Conservation (phyloP, 2,888 invertebrate species). For the Macaria notata region DNA sequence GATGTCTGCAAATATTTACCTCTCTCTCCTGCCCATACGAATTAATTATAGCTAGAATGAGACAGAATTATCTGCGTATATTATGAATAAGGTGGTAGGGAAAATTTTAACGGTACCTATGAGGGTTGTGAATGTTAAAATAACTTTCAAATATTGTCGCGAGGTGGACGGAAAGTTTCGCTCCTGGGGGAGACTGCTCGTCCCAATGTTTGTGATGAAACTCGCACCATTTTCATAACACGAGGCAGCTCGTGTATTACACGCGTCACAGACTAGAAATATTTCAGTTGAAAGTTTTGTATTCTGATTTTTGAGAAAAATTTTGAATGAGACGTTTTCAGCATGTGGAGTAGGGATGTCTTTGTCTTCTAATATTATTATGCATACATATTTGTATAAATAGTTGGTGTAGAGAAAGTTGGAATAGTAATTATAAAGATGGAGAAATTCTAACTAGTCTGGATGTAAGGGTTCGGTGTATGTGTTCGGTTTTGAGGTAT, state of each 20-base stretch:
- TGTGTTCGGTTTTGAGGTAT: too few species aligned
- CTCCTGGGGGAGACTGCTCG: constrained; percentile 74
- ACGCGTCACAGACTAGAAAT: constrained; percentile 17
- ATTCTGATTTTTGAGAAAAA: constrained; percentile 1
- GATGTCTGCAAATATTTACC: constrained; percentile 74
- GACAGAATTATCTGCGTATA: constrained; percentile 57
- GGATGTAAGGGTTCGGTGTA: too few species aligned
- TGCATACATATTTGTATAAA: constrained; percentile 35
- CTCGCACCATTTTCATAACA: constrained; percentile 73
- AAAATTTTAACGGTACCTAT: constrained; percentile 82
- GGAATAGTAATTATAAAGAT: constrained; percentile 58
- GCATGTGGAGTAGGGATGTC: constrained; percentile 3
- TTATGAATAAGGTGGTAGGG: constrained; percentile 80
- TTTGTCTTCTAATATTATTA: background rate
- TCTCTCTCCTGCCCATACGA: constrained; percentile 44
- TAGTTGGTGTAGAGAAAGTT: constrained; percentile 54
- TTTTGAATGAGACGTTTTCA: background rate
- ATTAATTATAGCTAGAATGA: constrained; percentile 41
- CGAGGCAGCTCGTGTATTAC: constrained; percentile 41
- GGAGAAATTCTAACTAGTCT: background rate
- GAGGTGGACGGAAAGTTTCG: constrained; percentile 80
- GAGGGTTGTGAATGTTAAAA: constrained; percentile 82
- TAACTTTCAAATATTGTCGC: constrained; percentile 84
- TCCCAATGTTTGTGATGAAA: constrained; percentile 78
- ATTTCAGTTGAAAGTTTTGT: background rate